Percentiles rank a stretch among this genome's conserved stretches.
phyloP scores from a whole-genome alignment of 2,113 vertebrate genomes.

The Tricholaema leucomelas region DNA sequence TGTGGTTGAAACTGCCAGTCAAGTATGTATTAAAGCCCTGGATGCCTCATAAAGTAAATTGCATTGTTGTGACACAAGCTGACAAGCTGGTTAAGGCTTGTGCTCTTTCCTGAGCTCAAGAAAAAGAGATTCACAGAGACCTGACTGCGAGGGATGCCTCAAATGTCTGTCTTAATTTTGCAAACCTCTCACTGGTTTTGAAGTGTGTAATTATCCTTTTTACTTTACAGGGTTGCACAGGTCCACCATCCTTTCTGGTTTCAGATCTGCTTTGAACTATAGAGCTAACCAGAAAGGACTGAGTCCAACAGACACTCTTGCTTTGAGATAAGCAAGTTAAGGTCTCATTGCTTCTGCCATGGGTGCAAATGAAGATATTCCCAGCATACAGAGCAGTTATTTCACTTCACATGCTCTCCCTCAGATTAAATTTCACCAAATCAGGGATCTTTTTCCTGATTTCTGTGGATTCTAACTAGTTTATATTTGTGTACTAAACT shows the following conservation, averaged over 20 bases:
- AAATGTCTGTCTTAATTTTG: background rate
- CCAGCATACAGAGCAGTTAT: background rate
- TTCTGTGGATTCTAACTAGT: background rate
- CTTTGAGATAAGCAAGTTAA: background rate
- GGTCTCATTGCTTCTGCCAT: background rate
- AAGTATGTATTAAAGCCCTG: background rate
- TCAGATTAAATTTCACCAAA: background rate
- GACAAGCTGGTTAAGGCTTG: background rate
- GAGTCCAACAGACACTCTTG: background rate
- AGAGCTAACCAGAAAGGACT: background rate
- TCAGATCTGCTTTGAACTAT: background rate
- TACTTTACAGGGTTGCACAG: accelerated
- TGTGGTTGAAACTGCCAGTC: background rate
- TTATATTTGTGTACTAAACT: background rate
- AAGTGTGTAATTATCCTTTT: background rate
- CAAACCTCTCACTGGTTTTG: background rate
- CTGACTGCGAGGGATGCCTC: background rate
- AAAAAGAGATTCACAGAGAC: background rate
- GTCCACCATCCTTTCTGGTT: background rate
- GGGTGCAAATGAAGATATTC: background rate
- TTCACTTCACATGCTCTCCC: background rate
- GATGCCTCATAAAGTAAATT: background rate
- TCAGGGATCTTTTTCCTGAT: background rate
- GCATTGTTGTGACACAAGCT: conserved; percentile 4
- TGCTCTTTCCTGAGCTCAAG: background rate